phyloP scores from a whole-genome alignment of 2,888 invertebrate species.

The Enchytraeus crypticus region DNA sequence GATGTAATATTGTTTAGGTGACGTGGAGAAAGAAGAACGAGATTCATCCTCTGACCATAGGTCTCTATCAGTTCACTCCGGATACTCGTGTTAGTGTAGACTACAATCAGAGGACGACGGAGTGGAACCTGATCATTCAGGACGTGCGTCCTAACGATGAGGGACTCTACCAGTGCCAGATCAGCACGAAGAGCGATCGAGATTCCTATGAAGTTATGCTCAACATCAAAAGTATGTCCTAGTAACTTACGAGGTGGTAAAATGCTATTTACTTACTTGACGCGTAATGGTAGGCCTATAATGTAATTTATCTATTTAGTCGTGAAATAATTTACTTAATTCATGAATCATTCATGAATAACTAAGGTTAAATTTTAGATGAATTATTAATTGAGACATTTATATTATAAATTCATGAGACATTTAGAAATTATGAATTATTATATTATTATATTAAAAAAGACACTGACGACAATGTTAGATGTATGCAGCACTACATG shows the following conservation, averaged over 20 bases:
- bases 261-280: too few relatives aligned
- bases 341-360: too few relatives aligned
- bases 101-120: slow-evolving; percentile 15
- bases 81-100: slow-evolving; percentile 16
- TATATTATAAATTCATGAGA: too few relatives aligned
- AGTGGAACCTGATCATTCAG: slow-evolving; percentile 21
- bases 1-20: slow-evolving; percentile 14
- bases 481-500: too few relatives aligned
- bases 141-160: slow-evolving; percentile 17
- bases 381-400: too few relatives aligned
- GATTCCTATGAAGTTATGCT: neutral
- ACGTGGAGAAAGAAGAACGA: slow-evolving; percentile 14
- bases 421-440: too few relatives aligned
- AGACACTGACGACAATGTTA: too few relatives aligned
- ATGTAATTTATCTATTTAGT: too few relatives aligned
- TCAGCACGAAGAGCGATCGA: slow-evolving; percentile 10
- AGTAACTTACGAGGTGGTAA: neutral
- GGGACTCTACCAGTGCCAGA: slow-evolving; percentile 18
- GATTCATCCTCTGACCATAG: slow-evolving; percentile 19
- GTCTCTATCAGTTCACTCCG: slow-evolving; percentile 14
- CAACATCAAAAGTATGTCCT: slow-evolving; percentile 18
- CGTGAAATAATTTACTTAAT: too few relatives aligned
- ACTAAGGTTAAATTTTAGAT: too few relatives aligned
- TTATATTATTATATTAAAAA: too few relatives aligned
- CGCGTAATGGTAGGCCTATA: too few relatives aligned